phyloP scores from a whole-genome alignment of 1,140 invertebrate species.

The Campoletis sonorensis region DNA sequence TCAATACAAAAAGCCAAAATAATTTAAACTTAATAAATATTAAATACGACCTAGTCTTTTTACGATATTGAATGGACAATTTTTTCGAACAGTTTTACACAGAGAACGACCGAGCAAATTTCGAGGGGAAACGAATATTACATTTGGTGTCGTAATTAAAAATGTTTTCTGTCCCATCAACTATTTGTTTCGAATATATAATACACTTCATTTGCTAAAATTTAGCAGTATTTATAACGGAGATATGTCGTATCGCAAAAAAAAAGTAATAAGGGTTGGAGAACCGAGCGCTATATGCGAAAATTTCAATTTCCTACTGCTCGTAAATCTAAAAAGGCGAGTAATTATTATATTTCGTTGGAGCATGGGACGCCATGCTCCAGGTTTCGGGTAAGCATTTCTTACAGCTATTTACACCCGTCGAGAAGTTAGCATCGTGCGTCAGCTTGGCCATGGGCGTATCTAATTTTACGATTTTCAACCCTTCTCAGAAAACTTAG shows the following conservation, averaged over 20 bases:
- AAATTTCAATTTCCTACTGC: constrained; percentile 75
- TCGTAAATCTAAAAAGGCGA: constrained; percentile 74
- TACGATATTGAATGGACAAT: background rate
- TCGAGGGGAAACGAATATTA: constrained; percentile 70
- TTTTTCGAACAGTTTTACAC: background rate
- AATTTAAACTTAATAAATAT: too few species aligned
- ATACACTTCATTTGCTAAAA: constrained; percentile 12
- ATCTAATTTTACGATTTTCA: constrained; percentile 27
- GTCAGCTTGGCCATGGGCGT: constrained; percentile 72
- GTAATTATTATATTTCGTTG: constrained; percentile 76
- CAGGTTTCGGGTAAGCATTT: constrained; percentile 59
- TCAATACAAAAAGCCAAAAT: too few species aligned
- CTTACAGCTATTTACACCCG: constrained; percentile 69
- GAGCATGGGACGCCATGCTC: background rate
- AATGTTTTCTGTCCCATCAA: constrained; percentile 65
- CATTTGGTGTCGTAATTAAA: constrained; percentile 74
- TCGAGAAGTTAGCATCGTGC: constrained; percentile 65
- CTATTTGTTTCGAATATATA: constrained; percentile 32
- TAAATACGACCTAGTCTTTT: background rate
- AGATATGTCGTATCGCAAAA: background rate
- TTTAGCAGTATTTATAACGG: background rate
- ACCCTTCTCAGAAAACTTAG: background rate
- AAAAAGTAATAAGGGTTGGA: background rate
- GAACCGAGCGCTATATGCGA: constrained; percentile 58
- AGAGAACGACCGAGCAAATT: background rate